Evolutionary conservation across 2,888 invertebrate species (phyloP), one percentile per base, ranked within the genome.

Genomic region (Laspeyria flexula): DNA sequence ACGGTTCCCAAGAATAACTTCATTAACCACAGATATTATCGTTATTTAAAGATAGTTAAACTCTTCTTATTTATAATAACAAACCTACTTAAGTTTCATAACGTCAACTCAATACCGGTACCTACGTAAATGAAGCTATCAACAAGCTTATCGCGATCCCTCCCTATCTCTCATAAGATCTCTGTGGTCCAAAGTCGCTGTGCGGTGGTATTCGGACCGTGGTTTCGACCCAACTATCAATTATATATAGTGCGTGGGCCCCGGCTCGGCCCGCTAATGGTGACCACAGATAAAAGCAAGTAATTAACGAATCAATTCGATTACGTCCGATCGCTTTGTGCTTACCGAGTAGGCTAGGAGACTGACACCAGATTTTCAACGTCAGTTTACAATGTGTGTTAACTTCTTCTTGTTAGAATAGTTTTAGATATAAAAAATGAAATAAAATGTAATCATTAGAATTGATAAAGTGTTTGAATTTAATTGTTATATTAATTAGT

Each of bases 241-340:
- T 80, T 75, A 78, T 73, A 65, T 54, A 60, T 62, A 48, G 48
- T 51, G 80, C 79, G 83, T 83, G 83, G 85, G 85, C 43, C 11
- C 46, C 43, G 50, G 43, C 42, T 47, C 58, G 65, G 45, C 25
- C 59, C 70, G 68, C 84, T 86, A 87, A 86, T 86, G 87, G 81
- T 66, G 57, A 59, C 52, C 65, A 53, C 69, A 81, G 86, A 85
- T 86, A 87, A 84, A 82, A 73, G 69, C 72, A 55, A 67, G 83
- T 86, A 87, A 88, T 88, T 88, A 88, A 87, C 81, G 82, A 86
- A 84, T 86, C 87, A 85, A 83, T 85, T 83, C 82, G 85, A 88
- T 88, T 86, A 85, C 75, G 61, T 70, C 67, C 72, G 67, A 65
- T 56, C 66, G 71, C 83, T 84, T 86, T 85, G 81, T 81, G 56